phyloP scores from a whole-genome alignment of 2,888 invertebrate species.

The Axea sp. region DNA sequence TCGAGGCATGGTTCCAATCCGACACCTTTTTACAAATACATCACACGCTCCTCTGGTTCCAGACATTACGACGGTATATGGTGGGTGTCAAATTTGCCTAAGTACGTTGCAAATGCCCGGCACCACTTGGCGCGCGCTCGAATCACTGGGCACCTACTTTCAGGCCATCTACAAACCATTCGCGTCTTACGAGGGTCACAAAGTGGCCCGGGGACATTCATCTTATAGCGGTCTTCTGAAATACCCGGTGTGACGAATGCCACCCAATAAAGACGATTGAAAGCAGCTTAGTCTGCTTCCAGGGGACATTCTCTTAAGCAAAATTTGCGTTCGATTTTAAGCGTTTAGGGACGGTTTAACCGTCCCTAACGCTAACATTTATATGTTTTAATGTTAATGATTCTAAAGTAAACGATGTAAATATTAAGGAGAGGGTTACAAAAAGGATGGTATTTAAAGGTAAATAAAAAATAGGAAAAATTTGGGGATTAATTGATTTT shows the following conservation, averaged over 20 bases:
- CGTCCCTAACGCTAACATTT: too few relatives aligned
- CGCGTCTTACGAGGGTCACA: constrained; percentile 55
- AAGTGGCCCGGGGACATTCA: constrained; percentile 59
- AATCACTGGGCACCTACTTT: constrained; percentile 59
- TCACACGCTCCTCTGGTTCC: constrained; percentile 76
- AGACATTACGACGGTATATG: constrained; percentile 63
- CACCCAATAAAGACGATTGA: constrained; percentile 45
- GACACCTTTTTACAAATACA: constrained; percentile 80
- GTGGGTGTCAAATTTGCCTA: constrained; percentile 77
- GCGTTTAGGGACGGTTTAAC: too few relatives aligned
- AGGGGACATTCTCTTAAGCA: too few relatives aligned
- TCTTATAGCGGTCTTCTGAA: constrained; percentile 40
- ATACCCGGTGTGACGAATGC: constrained; percentile 48
- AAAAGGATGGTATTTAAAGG: too few relatives aligned
- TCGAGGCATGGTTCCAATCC: constrained; percentile 78
- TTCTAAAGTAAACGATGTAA: too few relatives aligned
- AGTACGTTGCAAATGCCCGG: constrained; percentile 73
- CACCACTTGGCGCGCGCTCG: constrained; percentile 62
- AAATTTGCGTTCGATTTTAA: too few relatives aligned
- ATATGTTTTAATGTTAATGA: too few relatives aligned
- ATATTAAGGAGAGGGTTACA: too few relatives aligned
- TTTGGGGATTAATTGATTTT: too few relatives aligned
- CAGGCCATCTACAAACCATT: constrained; percentile 45
- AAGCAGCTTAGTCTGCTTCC: too few relatives aligned
- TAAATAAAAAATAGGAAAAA: too few relatives aligned